These are phyloP conservation scores for Poecilia wingei DNA, from an alignment of 2,797 vertebrate genomes.

Conservation along the genomic window DNA sequence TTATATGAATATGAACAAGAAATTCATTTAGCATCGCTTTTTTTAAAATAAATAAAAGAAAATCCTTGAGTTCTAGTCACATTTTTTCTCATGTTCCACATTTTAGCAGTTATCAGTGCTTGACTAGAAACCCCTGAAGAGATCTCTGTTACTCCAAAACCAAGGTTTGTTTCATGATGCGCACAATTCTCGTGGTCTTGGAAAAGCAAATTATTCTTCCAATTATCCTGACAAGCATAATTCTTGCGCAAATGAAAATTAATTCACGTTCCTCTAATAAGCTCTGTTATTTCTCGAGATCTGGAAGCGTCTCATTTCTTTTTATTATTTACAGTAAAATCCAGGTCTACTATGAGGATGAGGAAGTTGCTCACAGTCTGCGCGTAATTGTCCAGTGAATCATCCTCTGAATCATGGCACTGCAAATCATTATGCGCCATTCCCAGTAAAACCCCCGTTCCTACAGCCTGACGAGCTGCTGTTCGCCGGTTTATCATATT, in stretches of 20 bases:
- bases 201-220: neutral
- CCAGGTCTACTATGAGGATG: neutral
- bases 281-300: neutral
- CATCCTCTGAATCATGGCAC: slow-evolving; percentile 25
- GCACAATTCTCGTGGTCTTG: neutral
- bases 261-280: neutral
- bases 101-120: neutral
- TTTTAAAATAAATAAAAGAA: no score
- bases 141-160: no score
- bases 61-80: neutral
- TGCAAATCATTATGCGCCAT: neutral
- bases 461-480: slow-evolving; percentile 2
- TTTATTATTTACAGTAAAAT: neutral
- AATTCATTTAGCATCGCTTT: neutral
- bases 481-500: neutral
- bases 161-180: neutral
- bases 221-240: neutral
- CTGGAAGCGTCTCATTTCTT: neutral
- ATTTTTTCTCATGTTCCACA: neutral
- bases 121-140: neutral
- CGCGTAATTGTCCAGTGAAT: slow-evolving; percentile 20
- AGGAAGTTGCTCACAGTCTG: slow-evolving; percentile 17
- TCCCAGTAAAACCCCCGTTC: slow-evolving; percentile 1
- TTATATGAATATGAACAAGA: neutral
- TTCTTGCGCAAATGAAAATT: neutral